Evolutionary conservation across 2,113 vertebrate species (phyloP), one percentile per base, ranked within the genome.

Genomic region (Silurus glanis): DNA sequence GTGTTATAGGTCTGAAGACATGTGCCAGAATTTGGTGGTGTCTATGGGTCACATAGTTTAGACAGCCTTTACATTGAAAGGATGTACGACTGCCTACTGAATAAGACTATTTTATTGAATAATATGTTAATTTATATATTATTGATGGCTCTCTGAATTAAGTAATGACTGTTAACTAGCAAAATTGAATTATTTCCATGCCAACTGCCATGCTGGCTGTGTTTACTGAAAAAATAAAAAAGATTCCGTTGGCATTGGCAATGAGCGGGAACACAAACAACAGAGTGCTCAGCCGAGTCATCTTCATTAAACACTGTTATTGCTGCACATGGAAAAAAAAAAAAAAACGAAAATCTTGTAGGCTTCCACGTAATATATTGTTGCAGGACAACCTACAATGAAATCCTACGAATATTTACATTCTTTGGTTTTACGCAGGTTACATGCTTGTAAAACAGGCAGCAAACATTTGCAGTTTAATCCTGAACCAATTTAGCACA

Each of bases 391-490:
- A 59, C 53, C 66, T 53, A 47, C 55, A 71, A 28, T 45, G 59
- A 62, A 61, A 25, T 85, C 12, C 19, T 47, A 12, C 28, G n/a
- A 80, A 85, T 69, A 58, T 85, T 69, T 85, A 66, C 23, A 67
- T 45, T 21, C 64, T n/a, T 79, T 67, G 84, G 16, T 8, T 55
- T 66, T 19, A 14, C 45, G 61, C 49, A 25, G 71, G 19, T 47
- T 51, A 72, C 79, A n/a, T 66, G 47, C 47, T 56, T 1, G 23
- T 47, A 53, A n/a, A 66, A 49, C 56, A 21, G 28, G 21, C 7
- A 19, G 10, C 9, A 58, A 82, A 86, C n/a, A 28, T 85, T 59
- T 86, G 53, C 79, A 69, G 53, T 28, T 58, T 71, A 85, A 85
- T 64, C 14, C 23, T 74, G 28, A 17, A 23, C 14, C 16, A 69